A percentile compares a stretch with the other conserved stretches of the same genome.
These are phyloP conservation scores for Melanotaenia trifasciata DNA, from an alignment of 2,797 vertebrate species.

Conservation along the genomic window DNA sequence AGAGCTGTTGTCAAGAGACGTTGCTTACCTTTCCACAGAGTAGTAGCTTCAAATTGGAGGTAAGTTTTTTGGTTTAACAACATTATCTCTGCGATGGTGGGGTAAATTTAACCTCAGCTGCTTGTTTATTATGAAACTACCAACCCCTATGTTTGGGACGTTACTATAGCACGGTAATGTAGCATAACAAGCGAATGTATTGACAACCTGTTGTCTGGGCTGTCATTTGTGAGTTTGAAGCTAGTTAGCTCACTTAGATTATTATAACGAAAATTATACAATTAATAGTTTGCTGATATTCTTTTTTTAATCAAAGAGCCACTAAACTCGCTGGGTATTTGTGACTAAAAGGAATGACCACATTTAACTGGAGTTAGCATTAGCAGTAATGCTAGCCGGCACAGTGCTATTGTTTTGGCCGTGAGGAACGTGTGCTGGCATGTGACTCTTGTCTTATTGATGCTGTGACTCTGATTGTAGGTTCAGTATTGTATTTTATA, in stretches of 20 bases:
- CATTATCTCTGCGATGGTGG: not conserved
- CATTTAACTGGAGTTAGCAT: conserved; percentile 50
- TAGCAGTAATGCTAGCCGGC: conserved; percentile 37
- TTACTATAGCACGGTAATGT: not conserved
- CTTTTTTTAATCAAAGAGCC: not conserved
- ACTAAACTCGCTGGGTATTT: not conserved
- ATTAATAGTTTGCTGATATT: accelerated
- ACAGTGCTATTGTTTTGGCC: conserved; percentile 31
- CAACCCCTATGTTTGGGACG: not conserved
- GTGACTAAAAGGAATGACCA: not conserved
- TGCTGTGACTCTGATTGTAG: not conserved
- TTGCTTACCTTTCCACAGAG: conserved; percentile 20
- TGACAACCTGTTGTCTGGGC: conserved; percentile 72
- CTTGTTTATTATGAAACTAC: accelerated
- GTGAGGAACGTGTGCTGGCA: not conserved
- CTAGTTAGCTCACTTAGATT: not conserved
- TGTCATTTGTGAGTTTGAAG: conserved; percentile 19
- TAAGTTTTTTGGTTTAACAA: conserved; percentile 3
- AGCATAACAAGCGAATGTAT: conserved; percentile 30
- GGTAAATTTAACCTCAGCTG: conserved; percentile 1
- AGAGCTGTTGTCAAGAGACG: conserved; percentile 59
- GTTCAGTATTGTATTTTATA: not conserved
- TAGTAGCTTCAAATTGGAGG: conserved; percentile 4
- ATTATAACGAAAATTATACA: not conserved
- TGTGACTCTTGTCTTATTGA: not conserved